These are phyloP conservation scores for Acanthosoma haemorrhoidale DNA, from an alignment of 2,888 invertebrate species.

Conservation along the genomic window DNA sequence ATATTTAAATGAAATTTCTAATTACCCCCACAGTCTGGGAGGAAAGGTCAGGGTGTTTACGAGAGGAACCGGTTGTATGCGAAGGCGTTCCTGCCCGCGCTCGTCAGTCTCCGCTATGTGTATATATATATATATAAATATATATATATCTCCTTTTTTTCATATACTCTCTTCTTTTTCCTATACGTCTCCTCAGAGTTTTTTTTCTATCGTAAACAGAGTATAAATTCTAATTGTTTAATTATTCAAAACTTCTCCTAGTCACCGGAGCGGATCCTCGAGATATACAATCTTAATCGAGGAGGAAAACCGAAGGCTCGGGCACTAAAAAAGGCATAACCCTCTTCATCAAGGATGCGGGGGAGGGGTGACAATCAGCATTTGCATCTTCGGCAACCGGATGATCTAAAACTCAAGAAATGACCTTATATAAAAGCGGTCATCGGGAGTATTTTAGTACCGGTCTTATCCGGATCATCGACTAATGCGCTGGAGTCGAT, in stretches of 20 bases:
- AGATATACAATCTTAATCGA: constrained; percentile 10
- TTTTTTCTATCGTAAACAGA: constrained; percentile 31
- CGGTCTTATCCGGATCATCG: neutral
- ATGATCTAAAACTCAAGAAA: neutral
- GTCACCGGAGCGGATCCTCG: neutral
- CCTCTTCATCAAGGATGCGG: neutral
- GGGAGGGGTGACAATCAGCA: neutral
- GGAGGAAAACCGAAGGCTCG: too few relatives aligned
- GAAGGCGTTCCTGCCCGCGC: too few relatives aligned
- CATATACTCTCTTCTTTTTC: neutral
- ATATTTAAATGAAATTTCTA: constrained; percentile 26
- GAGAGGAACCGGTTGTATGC: neutral
- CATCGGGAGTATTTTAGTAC: too few relatives aligned
- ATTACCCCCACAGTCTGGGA: neutral
- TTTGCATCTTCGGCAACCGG: neutral
- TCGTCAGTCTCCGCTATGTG: neutral
- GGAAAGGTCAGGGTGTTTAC: constrained; percentile 21
- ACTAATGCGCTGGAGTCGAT: neutral
- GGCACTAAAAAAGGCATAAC: constrained; percentile 4
- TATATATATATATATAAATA: too few relatives aligned
- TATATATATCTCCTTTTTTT: neutral
- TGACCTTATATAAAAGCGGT: neutral
- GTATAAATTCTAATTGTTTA: constrained; percentile 34
- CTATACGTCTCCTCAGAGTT: neutral
- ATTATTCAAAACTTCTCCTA: constrained; percentile 31